Conservation (phyloP, 2,888 invertebrate genomes). For the Drosophila borborema region DNA sequence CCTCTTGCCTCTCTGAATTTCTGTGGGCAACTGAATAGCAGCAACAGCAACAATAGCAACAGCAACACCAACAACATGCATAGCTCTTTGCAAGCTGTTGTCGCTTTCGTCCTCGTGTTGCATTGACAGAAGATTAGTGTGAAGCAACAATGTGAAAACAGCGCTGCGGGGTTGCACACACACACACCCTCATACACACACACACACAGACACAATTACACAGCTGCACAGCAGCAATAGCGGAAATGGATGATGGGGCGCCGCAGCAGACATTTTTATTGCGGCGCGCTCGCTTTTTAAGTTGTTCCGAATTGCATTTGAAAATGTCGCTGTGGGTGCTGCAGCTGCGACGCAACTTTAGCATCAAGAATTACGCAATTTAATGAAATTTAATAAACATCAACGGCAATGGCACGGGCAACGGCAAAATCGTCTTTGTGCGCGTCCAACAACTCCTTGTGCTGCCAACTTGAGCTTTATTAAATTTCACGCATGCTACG, state of each 20-base stretch:
- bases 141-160: conserved; percentile 82
- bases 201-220: conserved; percentile 16
- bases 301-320: conserved; percentile 82
- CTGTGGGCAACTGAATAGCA: conserved; percentile 26
- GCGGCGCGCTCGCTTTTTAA: conserved; percentile 80
- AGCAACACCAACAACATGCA: conserved; percentile 19
- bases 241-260: conserved; percentile 67
- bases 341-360: conserved; percentile 42
- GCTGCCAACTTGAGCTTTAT: conserved; percentile 70
- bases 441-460: conserved; percentile 11
- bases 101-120: conserved; percentile 79
- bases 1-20: conserved; percentile 11
- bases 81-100: conserved; percentile 75
- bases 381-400: conserved; percentile 81
- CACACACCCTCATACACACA: conserved; percentile 1
- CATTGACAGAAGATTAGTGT: conserved; percentile 82
- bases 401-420: conserved; percentile 72
- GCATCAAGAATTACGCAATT: conserved; percentile 77
- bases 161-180: conserved; percentile 67
- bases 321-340: conserved; percentile 59
- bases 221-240: conserved; percentile 41
- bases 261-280: conserved; percentile 77
- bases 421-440: conserved; percentile 41
- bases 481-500: conserved; percentile 79
- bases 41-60: conserved; percentile 15